These are phyloP conservation scores for Dyspetes luteomarginatus DNA, from an alignment of 2,888 invertebrate genomes.

Conservation along the genomic window DNA sequence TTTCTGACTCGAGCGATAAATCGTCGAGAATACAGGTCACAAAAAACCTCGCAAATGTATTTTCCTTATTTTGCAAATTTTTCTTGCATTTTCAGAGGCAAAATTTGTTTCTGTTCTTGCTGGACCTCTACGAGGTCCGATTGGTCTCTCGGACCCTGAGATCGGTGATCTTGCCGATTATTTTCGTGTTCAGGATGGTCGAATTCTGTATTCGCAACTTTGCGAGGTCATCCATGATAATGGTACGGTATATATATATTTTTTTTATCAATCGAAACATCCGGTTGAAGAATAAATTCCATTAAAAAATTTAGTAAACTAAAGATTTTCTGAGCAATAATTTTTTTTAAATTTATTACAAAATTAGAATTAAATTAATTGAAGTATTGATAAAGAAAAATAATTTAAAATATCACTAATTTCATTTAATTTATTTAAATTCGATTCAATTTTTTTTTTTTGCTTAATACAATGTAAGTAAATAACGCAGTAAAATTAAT, in stretches of 20 bases:
- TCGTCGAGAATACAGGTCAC: neutral
- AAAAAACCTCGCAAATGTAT: neutral
- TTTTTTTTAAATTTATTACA: no score
- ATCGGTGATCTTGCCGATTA: constrained; percentile 90
- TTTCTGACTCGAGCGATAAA: neutral
- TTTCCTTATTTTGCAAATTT: neutral
- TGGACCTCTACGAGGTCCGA: constrained; percentile 87
- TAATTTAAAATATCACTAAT: no score
- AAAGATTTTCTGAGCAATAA: no score
- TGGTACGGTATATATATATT: constrained; percentile 84
- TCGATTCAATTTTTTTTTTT: neutral
- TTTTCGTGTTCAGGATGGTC: constrained; percentile 91
- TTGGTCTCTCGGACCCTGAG: constrained; percentile 90
- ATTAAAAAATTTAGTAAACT: no score
- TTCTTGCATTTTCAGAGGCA: constrained; percentile 85
- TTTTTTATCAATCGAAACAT: no score
- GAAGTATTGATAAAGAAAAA: no score
- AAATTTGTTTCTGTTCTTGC: constrained; percentile 90
- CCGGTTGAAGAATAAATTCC: no score
- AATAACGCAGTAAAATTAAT: neutral
- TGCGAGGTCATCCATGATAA: constrained; percentile 89
- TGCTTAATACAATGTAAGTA: neutral
- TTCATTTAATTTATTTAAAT: neutral
- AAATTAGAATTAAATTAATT: no score
- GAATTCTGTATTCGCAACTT: constrained; percentile 90